A percentile compares a stretch with the other conserved stretches of the same genome.
phyloP scores from a whole-genome alignment of 2,113 vertebrate species.

The Gorsachius goisagi region DNA sequence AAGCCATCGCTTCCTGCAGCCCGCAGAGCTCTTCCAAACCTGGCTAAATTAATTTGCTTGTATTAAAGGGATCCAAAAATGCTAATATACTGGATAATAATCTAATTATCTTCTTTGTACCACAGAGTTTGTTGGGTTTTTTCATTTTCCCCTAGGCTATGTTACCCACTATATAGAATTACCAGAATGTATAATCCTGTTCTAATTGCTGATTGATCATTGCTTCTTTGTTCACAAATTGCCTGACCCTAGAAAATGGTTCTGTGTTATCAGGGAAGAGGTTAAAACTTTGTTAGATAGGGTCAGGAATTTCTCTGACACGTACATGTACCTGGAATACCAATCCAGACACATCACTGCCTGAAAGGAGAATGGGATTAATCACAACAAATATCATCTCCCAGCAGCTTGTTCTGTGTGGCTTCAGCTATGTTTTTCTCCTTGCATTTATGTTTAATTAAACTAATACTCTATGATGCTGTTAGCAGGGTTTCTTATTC shows the following conservation, averaged over 20 bases:
- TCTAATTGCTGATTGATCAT: not conserved
- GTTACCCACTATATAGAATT: not conserved
- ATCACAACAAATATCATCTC: not conserved
- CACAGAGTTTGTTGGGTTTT: not conserved
- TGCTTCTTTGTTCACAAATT: not conserved
- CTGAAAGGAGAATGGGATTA: not conserved
- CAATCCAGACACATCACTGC: not conserved
- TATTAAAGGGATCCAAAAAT: not conserved
- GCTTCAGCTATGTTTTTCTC: not conserved
- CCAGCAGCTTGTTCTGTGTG: not conserved
- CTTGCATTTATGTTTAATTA: slow-evolving; percentile 27
- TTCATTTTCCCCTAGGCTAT: not conserved
- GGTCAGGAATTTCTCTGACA: slow-evolving; percentile 21
- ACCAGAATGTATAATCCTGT: not conserved
- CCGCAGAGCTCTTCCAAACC: not conserved
- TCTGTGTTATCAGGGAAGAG: not conserved
- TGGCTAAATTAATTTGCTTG: not conserved
- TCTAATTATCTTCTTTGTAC: not conserved
- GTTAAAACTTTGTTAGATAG: slow-evolving; percentile 2
- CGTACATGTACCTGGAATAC: not conserved
- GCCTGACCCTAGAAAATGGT: not conserved
- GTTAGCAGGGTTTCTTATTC: slow-evolving; percentile 22
- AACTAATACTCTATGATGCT: not conserved
- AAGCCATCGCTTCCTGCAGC: not conserved
- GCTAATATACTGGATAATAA: not conserved